These are phyloP conservation scores for Huso huso DNA, from an alignment of 2,797 vertebrate species.

Conservation along the genomic window DNA sequence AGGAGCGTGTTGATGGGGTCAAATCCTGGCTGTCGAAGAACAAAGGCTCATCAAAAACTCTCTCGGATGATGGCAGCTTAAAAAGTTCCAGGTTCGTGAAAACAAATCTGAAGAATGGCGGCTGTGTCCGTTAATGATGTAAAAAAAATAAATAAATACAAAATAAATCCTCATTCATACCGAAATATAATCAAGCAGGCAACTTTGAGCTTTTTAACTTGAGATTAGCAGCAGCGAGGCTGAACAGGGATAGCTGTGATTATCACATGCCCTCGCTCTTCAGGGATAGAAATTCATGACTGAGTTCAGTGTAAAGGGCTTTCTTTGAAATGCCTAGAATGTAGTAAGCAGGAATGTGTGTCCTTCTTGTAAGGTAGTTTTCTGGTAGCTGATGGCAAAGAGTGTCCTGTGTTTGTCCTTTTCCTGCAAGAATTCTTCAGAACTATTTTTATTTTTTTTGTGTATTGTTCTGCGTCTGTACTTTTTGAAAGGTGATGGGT, in stretches of 20 bases:
- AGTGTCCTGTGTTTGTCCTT: constrained; percentile 50
- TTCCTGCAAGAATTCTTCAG: constrained; percentile 42
- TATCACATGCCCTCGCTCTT: neutral
- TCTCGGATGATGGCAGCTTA: constrained; percentile 86
- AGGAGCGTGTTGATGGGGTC: constrained; percentile 85
- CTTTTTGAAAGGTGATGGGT: neutral
- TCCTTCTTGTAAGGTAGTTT: too few relatives aligned
- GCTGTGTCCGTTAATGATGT: too few relatives aligned
- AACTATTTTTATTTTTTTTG: constrained; percentile 25
- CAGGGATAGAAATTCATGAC: too few relatives aligned
- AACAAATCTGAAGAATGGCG: too few relatives aligned
- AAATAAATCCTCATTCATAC: too few relatives aligned
- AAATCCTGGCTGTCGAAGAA: constrained; percentile 96
- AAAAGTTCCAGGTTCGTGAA: constrained; percentile 88
- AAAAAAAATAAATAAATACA: too few relatives aligned
- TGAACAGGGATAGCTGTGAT: too few relatives aligned
- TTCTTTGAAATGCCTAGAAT: too few relatives aligned
- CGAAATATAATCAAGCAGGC: too few relatives aligned
- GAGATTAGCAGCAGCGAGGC: too few relatives aligned
- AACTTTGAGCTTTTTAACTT: constrained; percentile 12
- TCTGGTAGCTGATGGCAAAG: constrained; percentile 48
- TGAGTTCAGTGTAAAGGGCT: too few relatives aligned
- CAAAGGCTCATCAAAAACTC: constrained; percentile 81
- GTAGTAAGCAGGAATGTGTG: too few relatives aligned
- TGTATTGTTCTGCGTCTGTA: constrained; percentile 14